phyloP scores from a whole-genome alignment of 2,113 vertebrate species.

The Scomber colias region DNA sequence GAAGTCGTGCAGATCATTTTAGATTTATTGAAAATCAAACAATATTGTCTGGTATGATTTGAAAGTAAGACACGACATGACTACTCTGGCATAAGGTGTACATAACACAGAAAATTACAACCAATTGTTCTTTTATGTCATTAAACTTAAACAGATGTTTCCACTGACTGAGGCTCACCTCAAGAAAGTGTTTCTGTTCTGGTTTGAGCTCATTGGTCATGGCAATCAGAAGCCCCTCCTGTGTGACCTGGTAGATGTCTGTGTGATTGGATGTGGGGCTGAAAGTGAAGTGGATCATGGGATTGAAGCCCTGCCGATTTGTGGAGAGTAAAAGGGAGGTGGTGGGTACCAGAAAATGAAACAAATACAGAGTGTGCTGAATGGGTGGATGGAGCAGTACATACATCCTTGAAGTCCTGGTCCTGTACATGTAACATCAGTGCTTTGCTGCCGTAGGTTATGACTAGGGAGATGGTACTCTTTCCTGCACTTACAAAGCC shows the following conservation, averaged over 20 bases:
- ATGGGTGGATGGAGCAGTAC: not conserved
- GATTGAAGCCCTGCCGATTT: conserved; percentile 80
- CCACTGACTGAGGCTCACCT: conserved; percentile 73
- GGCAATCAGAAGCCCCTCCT: conserved; percentile 81
- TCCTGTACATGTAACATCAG: conserved; percentile 81
- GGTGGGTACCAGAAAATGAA: not conserved
- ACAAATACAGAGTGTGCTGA: not conserved
- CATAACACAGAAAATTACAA: no score
- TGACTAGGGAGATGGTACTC: conserved; percentile 78
- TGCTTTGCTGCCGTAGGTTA: conserved; percentile 81
- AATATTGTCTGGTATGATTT: no score
- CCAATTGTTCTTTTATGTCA: not conserved
- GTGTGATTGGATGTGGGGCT: conserved; percentile 75
- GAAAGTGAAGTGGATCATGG: conserved; percentile 79
- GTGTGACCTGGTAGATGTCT: conserved; percentile 81
- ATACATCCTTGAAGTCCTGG: conserved; percentile 84
- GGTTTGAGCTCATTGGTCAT: conserved; percentile 74
- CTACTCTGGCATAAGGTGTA: no score
- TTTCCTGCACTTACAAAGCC: conserved; percentile 80
- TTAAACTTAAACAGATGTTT: not conserved
- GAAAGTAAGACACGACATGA: no score
- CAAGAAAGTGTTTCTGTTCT: conserved; percentile 78
- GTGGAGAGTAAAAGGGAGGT: not conserved
- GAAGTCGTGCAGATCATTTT: not conserved
- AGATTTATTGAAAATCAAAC: not conserved